Conservation (phyloP, 2,113 vertebrate species). For the Narcine bancroftii region DNA sequence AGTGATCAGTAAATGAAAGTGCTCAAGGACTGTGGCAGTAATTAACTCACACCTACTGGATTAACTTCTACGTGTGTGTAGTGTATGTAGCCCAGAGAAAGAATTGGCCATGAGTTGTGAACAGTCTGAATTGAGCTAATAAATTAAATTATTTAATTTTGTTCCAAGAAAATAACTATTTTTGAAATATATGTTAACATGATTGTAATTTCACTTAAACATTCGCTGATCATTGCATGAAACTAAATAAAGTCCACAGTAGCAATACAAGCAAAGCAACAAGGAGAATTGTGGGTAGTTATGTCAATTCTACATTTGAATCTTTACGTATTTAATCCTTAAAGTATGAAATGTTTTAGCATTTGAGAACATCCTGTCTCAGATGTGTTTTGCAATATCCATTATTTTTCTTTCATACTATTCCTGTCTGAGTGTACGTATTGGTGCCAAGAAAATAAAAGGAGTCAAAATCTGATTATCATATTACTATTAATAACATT, state of each 20-base stretch:
- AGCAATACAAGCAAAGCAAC: neutral
- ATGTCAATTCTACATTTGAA: neutral
- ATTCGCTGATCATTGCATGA: neutral
- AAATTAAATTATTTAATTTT: neutral
- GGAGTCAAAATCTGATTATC: neutral
- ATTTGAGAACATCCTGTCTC: neutral
- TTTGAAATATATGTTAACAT: neutral
- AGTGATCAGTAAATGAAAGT: neutral
- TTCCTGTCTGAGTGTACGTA: neutral
- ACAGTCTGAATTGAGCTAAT: neutral
- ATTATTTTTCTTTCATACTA: neutral
- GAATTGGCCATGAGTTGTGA: neutral
- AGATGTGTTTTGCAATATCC: neutral
- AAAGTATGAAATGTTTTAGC: neutral
- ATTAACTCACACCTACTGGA: neutral
- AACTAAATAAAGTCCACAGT: neutral
- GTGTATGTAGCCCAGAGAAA: neutral
- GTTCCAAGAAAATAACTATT: neutral
- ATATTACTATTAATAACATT: neutral
- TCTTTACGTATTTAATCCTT: neutral
- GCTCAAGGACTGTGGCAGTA: neutral
- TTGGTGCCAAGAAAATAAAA: conserved; percentile 16
- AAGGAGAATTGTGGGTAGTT: neutral
- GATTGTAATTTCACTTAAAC: neutral
- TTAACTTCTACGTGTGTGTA: no score